Evolutionary conservation across 1,140 invertebrate species (phyloP), one percentile per base, ranked within the genome.

Genomic region (Sogatella furcifera): DNA sequence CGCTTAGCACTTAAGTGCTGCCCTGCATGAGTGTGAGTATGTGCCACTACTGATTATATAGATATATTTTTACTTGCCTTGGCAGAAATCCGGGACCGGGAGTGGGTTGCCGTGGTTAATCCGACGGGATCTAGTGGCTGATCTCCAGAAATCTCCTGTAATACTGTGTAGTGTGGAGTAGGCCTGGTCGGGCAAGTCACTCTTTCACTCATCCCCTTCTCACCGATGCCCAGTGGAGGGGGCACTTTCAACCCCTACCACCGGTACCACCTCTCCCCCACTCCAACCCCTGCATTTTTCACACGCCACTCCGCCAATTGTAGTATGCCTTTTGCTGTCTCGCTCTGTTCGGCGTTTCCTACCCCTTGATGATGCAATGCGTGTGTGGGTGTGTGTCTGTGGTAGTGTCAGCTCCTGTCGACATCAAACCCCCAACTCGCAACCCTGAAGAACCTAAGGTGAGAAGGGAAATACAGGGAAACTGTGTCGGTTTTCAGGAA

Each of bases 111-210:
- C 34, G 34, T 38, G 34, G 46, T 22, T 49, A 49, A 49, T 49
- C 46, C 46, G 15, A 17, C 21, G 46, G 46, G 46, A 49, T 49
- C 15, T 38, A 49, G 15, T 5, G 46, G 46, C 15, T 49, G 46
- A 49, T 49, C 46, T 49, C 46, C 46, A 49, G 46, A 49, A 49
- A 49, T 49, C 46, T 49, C 46, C 46, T 49, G 46, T 49, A 49
- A 49, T 49, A 49, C 46, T 49, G 46, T 49, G 34, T 38, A 38
- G 34, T 38, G 34, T 38, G 34, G 34, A 49, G 46, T 49, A 22
- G 46, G 46, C 21, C 46, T n/a, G 15, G 11, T 17, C 15, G 46
- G 15, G 46, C 46, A 49, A 38, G 34, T 38, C 34, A 38, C 34
- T 38, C 5, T 38, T 28, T 38, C 34, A 38, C 34, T 38, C 34